Evolutionary conservation across 2,888 invertebrate genomes (phyloP).

Genomic region (Apeira syringaria): DNA sequence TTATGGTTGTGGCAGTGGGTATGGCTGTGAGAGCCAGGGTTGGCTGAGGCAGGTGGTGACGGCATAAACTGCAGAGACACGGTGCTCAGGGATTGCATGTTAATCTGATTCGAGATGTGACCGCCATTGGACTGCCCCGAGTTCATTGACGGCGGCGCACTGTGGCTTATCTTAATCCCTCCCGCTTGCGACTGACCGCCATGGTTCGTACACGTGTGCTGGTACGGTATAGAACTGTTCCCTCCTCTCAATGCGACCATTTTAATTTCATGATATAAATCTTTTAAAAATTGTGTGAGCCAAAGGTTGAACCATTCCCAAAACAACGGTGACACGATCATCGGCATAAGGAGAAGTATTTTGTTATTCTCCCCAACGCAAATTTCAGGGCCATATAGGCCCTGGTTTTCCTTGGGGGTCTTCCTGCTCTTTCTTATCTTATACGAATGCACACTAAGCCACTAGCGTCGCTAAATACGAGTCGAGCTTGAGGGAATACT

Average conservation of each 20-base stretch:
- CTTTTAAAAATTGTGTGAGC: slow-evolving; percentile 72
- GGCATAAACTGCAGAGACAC: slow-evolving; percentile 58
- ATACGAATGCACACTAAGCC: neutral
- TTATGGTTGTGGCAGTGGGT: slow-evolving; percentile 24
- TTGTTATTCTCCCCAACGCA: slow-evolving; percentile 18
- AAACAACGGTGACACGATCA: slow-evolving; percentile 69
- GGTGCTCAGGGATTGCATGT: slow-evolving; percentile 58
- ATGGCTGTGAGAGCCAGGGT: slow-evolving; percentile 22
- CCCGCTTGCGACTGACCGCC: slow-evolving; percentile 57
- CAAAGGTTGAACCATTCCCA: slow-evolving; percentile 80
- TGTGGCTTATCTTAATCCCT: slow-evolving; percentile 60
- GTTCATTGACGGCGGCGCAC: slow-evolving; percentile 64
- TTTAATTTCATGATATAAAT: slow-evolving; percentile 78
- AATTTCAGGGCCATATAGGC: slow-evolving; percentile 27
- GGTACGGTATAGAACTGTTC: slow-evolving; percentile 57
- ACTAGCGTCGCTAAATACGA: slow-evolving; percentile 5
- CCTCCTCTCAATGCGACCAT: slow-evolving; percentile 75
- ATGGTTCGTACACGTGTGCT: slow-evolving; percentile 61
- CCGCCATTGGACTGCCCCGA: slow-evolving; percentile 55
- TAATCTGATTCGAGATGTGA: slow-evolving; percentile 58
- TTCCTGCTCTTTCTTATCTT: slow-evolving; percentile 4
- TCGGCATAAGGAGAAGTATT: slow-evolving; percentile 55
- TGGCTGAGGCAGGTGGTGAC: slow-evolving; percentile 33
- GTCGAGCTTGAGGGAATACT: slow-evolving; percentile 28
- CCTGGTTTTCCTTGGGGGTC: slow-evolving; percentile 11